These are phyloP conservation scores for Muricea muricata DNA, from an alignment of 92 coral and sea anemone species.

Conservation along the genomic window DNA sequence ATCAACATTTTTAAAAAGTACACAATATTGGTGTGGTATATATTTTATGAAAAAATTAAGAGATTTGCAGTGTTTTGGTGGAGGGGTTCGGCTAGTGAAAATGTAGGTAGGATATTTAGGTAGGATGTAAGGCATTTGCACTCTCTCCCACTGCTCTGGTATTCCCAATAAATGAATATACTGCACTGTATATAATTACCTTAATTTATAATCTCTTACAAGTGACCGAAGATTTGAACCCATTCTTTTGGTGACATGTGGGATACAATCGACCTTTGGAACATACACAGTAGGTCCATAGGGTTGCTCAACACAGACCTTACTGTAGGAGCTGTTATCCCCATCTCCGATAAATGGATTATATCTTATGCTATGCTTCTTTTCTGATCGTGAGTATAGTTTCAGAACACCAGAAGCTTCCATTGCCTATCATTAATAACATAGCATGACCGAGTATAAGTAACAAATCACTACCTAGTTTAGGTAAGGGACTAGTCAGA, in stretches of 20 bases:
- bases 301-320: conserved; percentile 14
- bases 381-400: neutral
- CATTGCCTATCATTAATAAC: neutral
- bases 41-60: too few relatives aligned
- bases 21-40: neutral
- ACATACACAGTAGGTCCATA: conserved; percentile 37
- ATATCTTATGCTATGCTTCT: neutral
- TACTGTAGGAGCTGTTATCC: conserved; percentile 42
- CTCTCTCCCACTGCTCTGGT: too few relatives aligned
- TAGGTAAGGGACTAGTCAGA: too few relatives aligned
- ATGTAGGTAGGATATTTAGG: too few relatives aligned
- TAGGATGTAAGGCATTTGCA: too few relatives aligned
- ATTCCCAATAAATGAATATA: too few relatives aligned
- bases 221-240: conserved; percentile 36
- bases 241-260: conserved; percentile 40
- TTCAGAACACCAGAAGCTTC: neutral
- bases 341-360: conserved; percentile 34
- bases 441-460: too few relatives aligned
- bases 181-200: conserved; percentile 17
- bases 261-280: conserved; percentile 46
- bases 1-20: too few relatives aligned
- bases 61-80: too few relatives aligned
- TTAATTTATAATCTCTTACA: conserved; percentile 51
- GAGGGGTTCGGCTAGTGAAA: too few relatives aligned
- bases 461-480: too few relatives aligned